Base-by-base conservation (phyloP, 2,113 vertebrate genomes). In the Cyphomyrus plagiostoma region DNA sequence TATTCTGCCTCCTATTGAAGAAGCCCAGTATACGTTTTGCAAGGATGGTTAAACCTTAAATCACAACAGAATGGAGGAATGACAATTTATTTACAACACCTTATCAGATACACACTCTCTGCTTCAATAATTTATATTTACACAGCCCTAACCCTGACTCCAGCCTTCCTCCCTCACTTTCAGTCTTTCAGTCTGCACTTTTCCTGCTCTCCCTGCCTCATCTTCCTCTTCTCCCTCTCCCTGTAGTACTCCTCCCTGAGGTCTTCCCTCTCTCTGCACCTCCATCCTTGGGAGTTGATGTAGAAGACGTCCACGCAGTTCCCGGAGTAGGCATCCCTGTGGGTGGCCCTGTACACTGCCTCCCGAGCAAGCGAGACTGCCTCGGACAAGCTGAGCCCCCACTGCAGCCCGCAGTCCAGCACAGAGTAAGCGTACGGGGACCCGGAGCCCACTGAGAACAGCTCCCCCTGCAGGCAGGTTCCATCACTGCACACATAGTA, bases 401-500 rank as follows among this genome's bases (percentile, higher is more conserved):
- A 96, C 39, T 39, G 92, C 90, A 97, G 96, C 26, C 93, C 91
- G 0, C 93, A 93, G 91, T 98, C 97, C 48, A 98, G 92, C 86
- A 97, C 94, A 0, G 96, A 96, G 56, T 97, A 97, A 85, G 97
- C 97, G 0, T 97, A 98, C 0, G 97, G 97, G 0, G 97, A 98
- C 0, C 97, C 97, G 0, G 97, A 98, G 26, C 97, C 97, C 88
- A 97, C 97, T 1, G 95, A 97, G 10, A 98, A 95, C 1, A 97
- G 13, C 2, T 96, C 90, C 39, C 95, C 96, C 23, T 94, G 93
- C 83, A 97, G 92, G 9, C 91, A 90, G 1, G 96, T 95, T 46
- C 97, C 97, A 1, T 97, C 96, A 0, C 97, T 97, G 93, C 96
- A 97, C 89, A 97, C 96, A 3, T 97, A 97, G 90, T 96, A 95